A percentile compares a stretch with the other conserved stretches of the same genome.
Conservation (phyloP, 2,888 invertebrate species). For the Unio delphinus region DNA sequence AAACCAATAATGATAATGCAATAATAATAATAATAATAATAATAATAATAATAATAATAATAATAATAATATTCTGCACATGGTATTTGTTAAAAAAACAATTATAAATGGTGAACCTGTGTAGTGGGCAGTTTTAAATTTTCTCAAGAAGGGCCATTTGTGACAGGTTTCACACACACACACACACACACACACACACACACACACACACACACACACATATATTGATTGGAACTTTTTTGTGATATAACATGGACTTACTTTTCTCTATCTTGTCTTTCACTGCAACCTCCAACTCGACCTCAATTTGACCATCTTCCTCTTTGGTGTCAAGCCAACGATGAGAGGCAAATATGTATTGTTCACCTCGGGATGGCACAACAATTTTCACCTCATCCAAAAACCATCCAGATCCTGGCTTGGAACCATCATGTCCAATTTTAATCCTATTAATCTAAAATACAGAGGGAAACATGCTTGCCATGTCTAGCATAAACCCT, state of each 20-base stretch:
- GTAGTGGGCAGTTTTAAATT: too few relatives aligned
- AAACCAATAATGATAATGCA: too few relatives aligned
- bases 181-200: too few relatives aligned
- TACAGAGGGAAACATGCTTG: conserved; percentile 1
- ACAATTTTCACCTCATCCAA: conserved; percentile 69
- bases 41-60: too few relatives aligned
- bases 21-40: too few relatives aligned
- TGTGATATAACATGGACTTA: conserved; percentile 31
- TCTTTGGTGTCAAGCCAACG: conserved; percentile 70
- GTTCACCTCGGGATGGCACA: conserved; percentile 67
- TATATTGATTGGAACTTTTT: not conserved
- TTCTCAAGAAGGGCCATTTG: too few relatives aligned
- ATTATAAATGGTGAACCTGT: too few relatives aligned
- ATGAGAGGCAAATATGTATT: conserved; percentile 68
- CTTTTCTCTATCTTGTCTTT: conserved; percentile 63
- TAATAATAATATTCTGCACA: too few relatives aligned
- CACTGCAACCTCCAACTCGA: conserved; percentile 67
- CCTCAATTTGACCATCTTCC: conserved; percentile 65
- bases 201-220: too few relatives aligned
- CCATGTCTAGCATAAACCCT: not conserved
- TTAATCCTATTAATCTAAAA: conserved; percentile 67
- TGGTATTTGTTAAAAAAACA: too few relatives aligned
- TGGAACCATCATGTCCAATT: conserved; percentile 69
- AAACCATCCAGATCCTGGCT: conserved; percentile 69
- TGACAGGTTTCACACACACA: too few relatives aligned